Evolutionary conservation across 2,113 vertebrate genomes (phyloP), one percentile per base, ranked within the genome.

Genomic region (Sula dactylatra): DNA sequence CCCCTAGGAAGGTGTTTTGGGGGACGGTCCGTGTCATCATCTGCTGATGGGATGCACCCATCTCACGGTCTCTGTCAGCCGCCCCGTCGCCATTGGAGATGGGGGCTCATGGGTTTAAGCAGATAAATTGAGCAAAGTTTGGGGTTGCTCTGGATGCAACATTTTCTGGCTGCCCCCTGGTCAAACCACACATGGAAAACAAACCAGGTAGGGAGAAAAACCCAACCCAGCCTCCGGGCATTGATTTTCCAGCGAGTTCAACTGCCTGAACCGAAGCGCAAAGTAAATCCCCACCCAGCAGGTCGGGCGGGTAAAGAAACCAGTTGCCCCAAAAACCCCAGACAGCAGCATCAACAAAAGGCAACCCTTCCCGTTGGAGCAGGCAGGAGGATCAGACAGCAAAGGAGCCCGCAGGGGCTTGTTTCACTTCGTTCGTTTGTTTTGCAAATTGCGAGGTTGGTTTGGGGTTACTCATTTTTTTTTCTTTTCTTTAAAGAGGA

Each of bases 381-480:
- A 93, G 94, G 94, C 94, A 97, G 95, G 93, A 90, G 91, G 89
- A 94, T 95, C 81, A 91, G 93, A 95, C 96, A 90, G 96, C 94
- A 94, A 93, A 97, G 94, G 94, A 96, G 94, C 94, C 95, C 94
- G 94, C 93, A 96, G 96, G 95, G 94, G 90, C 92, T 96, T 97
- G 93, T 96, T 96, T 95, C 42, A 96, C 94, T 96, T 92, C 40
- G 82, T 94, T 97, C 58, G 59, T 96, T 97, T 97, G 94, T 97
- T 96, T 97, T 96, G 94, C 95, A 95, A 93, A 96, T 95, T 94
- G 82, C 0, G 55, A 96, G 87, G 91, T 95, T 96, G 94, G 90
- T 96, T 94, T 91, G 91, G 92, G 86, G 93, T 94, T 95, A 77
- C 54, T 81, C 22, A 8, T 76, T 36, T 69, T 72, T 32, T 58